These are phyloP conservation scores for Leucozona laternaria DNA, from an alignment of 2,888 invertebrate genomes.

Conservation along the genomic window DNA sequence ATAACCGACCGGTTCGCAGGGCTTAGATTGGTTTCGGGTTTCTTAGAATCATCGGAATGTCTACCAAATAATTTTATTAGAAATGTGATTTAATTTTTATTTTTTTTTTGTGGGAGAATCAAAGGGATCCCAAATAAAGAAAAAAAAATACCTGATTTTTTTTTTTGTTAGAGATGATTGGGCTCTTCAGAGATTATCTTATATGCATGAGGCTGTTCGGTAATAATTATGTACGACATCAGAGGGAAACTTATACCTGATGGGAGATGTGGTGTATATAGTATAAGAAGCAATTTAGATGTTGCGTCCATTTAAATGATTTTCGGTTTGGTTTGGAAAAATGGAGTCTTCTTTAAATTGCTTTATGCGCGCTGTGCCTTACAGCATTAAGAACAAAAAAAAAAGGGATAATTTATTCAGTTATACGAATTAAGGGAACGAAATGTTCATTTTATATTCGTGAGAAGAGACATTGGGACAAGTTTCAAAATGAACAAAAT, in stretches of 20 bases:
- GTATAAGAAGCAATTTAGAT: conserved; percentile 66
- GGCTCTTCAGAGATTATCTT: conserved; percentile 38
- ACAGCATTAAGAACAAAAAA: not conserved
- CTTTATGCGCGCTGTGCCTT: not conserved
- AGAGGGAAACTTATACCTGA: conserved; percentile 47
- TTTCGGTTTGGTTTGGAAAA: conserved; percentile 58
- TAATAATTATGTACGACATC: conserved; percentile 56
- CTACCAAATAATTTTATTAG: conserved; percentile 57
- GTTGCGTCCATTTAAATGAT: conserved; percentile 60
- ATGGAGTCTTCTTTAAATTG: conserved; percentile 53
- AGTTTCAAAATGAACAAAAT: conserved; percentile 2
- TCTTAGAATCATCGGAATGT: conserved; percentile 70
- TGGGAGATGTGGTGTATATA: not conserved
- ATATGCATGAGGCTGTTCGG: conserved; percentile 1
- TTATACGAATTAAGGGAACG: conserved; percentile 46
- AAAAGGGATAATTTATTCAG: conserved; percentile 68
- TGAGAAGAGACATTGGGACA: conserved; percentile 50
- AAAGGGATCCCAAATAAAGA: conserved; percentile 31
- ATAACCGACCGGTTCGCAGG: conserved; percentile 40
- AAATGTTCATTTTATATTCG: conserved; percentile 55
- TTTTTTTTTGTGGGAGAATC: conserved; percentile 53
- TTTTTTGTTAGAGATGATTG: conserved; percentile 50
- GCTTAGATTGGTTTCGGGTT: conserved; percentile 70
- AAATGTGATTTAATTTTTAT: conserved; percentile 35
- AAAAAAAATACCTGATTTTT: conserved; percentile 53